phyloP scores from a whole-genome alignment of 2,888 invertebrate genomes.

The Mayetiola destructor region DNA sequence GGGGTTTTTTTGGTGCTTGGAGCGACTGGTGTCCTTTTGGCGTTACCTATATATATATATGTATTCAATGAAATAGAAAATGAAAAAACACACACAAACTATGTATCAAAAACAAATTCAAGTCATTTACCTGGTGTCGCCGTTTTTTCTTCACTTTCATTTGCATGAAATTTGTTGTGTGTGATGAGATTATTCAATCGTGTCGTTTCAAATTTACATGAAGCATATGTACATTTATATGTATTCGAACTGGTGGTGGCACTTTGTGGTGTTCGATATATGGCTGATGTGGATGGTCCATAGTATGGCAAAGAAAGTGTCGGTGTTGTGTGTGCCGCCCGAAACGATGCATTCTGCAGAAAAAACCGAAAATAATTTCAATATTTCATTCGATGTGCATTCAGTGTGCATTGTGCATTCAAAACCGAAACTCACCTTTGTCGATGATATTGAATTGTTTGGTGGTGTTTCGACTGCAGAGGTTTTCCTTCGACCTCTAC shows the following conservation, averaged over 20 bases:
- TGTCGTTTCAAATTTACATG: slow-evolving; percentile 49
- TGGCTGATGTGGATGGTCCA: not conserved
- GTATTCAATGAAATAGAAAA: not conserved
- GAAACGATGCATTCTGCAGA: not conserved
- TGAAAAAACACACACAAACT: not conserved
- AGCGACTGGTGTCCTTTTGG: not conserved
- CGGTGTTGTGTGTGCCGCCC: not conserved
- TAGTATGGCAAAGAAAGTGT: not conserved
- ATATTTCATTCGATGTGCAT: not conserved
- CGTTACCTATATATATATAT: not conserved
- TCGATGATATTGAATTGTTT: too few relatives aligned
- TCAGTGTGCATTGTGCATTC: not conserved
- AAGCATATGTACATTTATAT: slow-evolving; percentile 42
- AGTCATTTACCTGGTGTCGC: slow-evolving; percentile 23
- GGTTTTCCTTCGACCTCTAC: slow-evolving; percentile 15
- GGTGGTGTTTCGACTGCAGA: slow-evolving; percentile 16
- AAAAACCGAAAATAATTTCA: not conserved
- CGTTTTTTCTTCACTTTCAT: slow-evolving; percentile 29
- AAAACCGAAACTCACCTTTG: not conserved
- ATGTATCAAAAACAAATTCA: not conserved
- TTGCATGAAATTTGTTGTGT: slow-evolving; percentile 56
- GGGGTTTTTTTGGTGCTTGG: not conserved
- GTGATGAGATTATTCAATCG: slow-evolving; percentile 58
- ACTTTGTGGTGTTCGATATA: not conserved
- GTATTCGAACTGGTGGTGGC: slow-evolving; percentile 25